phyloP scores from a whole-genome alignment of 2,888 invertebrate species.

The Athrips mouffetella region DNA sequence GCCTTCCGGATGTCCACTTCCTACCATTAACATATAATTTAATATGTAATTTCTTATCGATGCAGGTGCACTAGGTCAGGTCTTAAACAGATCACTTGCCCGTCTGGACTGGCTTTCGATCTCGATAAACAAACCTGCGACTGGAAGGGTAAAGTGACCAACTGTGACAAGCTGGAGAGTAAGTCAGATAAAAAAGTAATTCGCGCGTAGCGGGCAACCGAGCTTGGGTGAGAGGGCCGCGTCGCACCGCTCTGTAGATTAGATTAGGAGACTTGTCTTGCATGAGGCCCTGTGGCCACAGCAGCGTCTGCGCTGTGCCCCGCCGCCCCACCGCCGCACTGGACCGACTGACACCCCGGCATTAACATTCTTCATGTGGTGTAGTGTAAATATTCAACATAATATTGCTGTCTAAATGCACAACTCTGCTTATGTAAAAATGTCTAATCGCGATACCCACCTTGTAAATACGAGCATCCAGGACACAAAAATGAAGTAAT shows the following conservation, averaged over 20 bases:
- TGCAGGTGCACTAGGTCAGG: conserved; percentile 95
- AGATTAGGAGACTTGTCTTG: conserved; percentile 72
- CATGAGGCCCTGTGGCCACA: conserved; percentile 52
- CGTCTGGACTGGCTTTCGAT: conserved; percentile 98
- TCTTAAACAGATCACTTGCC: conserved; percentile 97
- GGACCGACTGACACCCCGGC: conserved; percentile 22
- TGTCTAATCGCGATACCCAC: too few relatives aligned
- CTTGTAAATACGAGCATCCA: too few relatives aligned
- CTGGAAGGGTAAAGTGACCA: conserved; percentile 98
- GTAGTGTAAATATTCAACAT: not conserved
- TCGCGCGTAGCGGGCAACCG: conserved; percentile 70
- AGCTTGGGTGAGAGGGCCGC: conserved; percentile 76
- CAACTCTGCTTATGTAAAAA: not conserved
- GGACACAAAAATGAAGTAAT: not conserved
- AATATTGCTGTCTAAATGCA: not conserved
- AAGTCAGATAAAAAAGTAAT: conserved; percentile 81
- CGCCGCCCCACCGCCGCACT: conserved; percentile 37
- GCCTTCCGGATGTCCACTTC: conserved; percentile 70
- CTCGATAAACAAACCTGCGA: conserved; percentile 98
- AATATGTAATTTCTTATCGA: conserved; percentile 77
- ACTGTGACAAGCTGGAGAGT: conserved; percentile 98
- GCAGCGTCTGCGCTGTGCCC: conserved; percentile 44
- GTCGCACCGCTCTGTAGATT: conserved; percentile 73
- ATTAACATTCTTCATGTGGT: conserved; percentile 49
- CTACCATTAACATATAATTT: conserved; percentile 57